Evolutionary conservation across 2,888 invertebrate species (phyloP).

Genomic region (Tetragnatha montana): DNA sequence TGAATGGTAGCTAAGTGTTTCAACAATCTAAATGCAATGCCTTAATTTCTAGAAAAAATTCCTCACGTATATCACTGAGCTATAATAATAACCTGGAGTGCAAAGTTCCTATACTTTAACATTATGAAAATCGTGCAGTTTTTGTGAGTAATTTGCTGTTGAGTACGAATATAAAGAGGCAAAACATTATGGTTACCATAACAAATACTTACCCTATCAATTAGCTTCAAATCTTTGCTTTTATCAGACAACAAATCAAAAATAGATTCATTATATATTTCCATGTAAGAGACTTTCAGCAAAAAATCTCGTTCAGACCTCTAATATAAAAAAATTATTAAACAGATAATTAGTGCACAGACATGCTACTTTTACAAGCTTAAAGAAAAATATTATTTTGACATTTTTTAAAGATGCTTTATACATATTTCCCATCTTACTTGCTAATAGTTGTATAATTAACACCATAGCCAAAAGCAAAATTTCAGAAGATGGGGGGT

Average conservation of each 20-base stretch:
- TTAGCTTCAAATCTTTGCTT: constrained; percentile 78
- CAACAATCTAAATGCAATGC: no score
- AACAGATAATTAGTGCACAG: neutral
- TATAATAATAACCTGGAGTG: no score
- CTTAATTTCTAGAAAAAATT: no score
- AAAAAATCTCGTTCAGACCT: constrained; percentile 84
- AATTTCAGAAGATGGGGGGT: no score
- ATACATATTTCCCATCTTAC: neutral
- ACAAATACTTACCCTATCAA: constrained; percentile 74
- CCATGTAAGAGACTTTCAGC: constrained; percentile 87
- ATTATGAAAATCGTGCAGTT: no score
- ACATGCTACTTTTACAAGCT: neutral
- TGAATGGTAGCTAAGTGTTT: no score
- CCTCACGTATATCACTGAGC: no score
- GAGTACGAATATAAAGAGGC: no score
- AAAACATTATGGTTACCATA: no score
- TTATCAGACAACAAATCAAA: constrained; percentile 83
- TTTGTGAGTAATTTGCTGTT: no score
- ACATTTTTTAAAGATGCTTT: neutral
- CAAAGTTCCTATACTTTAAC: no score
- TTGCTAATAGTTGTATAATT: neutral
- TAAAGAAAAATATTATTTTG: neutral
- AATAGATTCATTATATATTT: constrained; percentile 91
- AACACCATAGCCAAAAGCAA: no score
- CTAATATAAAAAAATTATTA: constrained; percentile 68